Evolutionary conservation across 2,888 invertebrate genomes (phyloP).

Genomic region (Drosophila fungiperda): DNA sequence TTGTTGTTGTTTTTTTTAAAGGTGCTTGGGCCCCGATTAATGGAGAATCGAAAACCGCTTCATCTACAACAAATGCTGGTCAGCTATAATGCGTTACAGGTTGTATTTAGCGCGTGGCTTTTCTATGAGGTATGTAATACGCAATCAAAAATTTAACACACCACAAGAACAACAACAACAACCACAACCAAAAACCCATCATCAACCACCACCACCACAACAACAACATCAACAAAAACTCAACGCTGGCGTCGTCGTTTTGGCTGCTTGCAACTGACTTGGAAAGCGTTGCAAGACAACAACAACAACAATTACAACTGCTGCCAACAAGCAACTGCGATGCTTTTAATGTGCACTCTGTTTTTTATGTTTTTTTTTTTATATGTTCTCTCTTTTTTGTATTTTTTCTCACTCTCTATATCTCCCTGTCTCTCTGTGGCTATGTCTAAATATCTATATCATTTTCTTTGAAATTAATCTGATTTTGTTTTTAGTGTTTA

Average conservation of each 20-base stretch:
- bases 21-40: conserved; percentile 94
- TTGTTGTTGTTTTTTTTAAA: conserved; percentile 81
- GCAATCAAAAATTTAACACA: conserved; percentile 19
- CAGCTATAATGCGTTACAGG: conserved; percentile 94
- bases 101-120: conserved; percentile 94
- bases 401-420: conserved; percentile 47
- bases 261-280: conserved; percentile 48
- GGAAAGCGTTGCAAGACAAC: conserved; percentile 33
- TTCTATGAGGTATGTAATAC: conserved; percentile 93
- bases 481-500: conserved; percentile 88
- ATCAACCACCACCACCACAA: conserved; percentile 12
- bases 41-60: conserved; percentile 96
- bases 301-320: conserved; percentile 6
- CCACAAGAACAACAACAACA: conserved; percentile 11
- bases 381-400: conserved; percentile 41
- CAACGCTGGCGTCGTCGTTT: conserved; percentile 55
- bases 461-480: conserved; percentile 75
- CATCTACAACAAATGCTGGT: conserved; percentile 92
- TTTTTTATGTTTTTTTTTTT: conserved; percentile 36
- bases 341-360: conserved; percentile 45
- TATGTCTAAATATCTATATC: neutral
- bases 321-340: conserved; percentile 8
- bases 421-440: conserved; percentile 14
- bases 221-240: conserved; percentile 18
- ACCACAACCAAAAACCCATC: conserved; percentile 9